These are phyloP conservation scores for Damaliscus lunatus DNA, from an alignment of 2,113 vertebrate species.

Conservation along the genomic window DNA sequence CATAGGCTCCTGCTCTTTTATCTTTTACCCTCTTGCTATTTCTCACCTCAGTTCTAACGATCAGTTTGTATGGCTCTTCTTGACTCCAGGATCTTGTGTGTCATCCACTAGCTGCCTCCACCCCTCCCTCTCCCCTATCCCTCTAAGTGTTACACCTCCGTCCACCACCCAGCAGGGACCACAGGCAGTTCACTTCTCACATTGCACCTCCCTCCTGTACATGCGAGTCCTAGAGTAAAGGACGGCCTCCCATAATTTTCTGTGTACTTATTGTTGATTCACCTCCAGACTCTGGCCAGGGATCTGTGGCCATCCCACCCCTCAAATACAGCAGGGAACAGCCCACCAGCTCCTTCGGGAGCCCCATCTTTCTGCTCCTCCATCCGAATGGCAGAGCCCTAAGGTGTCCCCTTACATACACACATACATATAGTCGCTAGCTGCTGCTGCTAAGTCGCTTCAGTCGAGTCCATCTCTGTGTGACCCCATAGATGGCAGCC, in stretches of 20 bases:
- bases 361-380: neutral
- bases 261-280: no score
- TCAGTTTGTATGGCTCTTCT: neutral
- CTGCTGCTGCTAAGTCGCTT: no score
- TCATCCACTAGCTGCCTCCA: neutral
- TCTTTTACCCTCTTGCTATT: neutral
- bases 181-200: neutral
- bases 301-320: neutral
- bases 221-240: neutral
- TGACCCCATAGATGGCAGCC: fast-evolving
- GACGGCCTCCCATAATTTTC: neutral
- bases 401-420: neutral
- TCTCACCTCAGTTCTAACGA: neutral
- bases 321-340: neutral
- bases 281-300: neutral
- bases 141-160: neutral
- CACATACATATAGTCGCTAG: neutral
- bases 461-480: neutral
- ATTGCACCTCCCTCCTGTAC: neutral
- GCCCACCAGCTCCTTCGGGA: neutral
- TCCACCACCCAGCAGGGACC: neutral
- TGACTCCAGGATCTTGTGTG: neutral
- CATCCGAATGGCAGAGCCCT: neutral
- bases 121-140: neutral
- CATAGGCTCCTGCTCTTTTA: neutral